phyloP scores from a whole-genome alignment of 2,113 vertebrate genomes.

The Mirounga angustirostris region DNA sequence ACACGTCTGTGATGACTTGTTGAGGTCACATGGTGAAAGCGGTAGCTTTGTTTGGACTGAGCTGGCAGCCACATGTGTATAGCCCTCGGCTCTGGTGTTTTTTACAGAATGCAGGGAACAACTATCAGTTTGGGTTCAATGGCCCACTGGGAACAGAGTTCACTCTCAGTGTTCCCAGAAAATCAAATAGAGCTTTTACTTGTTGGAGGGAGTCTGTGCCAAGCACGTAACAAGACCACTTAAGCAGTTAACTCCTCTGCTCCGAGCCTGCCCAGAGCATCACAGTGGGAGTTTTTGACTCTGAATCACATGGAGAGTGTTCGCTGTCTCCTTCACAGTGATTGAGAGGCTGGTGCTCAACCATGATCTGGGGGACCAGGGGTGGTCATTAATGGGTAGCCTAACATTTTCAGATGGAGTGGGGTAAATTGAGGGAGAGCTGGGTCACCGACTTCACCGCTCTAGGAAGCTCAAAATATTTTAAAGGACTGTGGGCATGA shows the following conservation, averaged over 20 bases:
- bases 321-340: background rate
- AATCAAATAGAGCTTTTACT: constrained; percentile 46
- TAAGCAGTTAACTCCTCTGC: background rate
- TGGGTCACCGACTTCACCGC: background rate
- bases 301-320: background rate
- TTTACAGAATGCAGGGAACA: background rate
- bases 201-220: background rate
- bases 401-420: background rate
- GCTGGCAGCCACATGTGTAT: background rate
- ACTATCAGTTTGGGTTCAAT: background rate
- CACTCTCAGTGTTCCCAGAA: background rate
- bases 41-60: background rate
- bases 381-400: background rate
- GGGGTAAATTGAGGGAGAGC: background rate
- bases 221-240: background rate
- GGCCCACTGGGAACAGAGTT: background rate
- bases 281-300: background rate
- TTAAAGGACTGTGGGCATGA: background rate
- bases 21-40: background rate
- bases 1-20: background rate
- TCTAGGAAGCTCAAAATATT: background rate
- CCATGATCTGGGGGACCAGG: background rate
- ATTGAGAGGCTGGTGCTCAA: background rate
- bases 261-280: background rate
- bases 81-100: background rate